Percentiles rank a stretch among this genome's conserved stretches.
phyloP scores from a whole-genome alignment of 2,113 vertebrate species.

The Xiphophorus maculatus region DNA sequence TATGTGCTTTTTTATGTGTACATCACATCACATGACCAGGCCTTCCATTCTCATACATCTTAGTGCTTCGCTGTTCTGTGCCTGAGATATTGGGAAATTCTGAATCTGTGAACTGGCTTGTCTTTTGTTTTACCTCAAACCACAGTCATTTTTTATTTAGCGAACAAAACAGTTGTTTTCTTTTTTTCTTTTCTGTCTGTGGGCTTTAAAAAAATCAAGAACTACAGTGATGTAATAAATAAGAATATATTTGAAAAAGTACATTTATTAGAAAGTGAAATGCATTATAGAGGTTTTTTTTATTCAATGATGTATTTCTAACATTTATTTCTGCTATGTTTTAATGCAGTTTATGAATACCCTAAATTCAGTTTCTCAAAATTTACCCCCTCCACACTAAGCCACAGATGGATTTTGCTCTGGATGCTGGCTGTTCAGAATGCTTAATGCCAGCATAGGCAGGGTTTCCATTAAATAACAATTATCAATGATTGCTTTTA shows the following conservation, averaged over 20 bases:
- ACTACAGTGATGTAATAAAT: background rate
- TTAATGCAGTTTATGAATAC: background rate
- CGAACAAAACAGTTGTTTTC: too few relatives aligned
- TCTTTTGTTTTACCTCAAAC: constrained; percentile 21
- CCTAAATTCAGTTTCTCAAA: too few relatives aligned
- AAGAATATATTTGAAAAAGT: background rate
- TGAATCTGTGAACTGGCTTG: constrained; percentile 14
- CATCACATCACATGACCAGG: constrained; percentile 65
- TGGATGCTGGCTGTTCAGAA: background rate
- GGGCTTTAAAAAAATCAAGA: constrained; percentile 13
- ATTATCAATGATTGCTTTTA: too few relatives aligned
- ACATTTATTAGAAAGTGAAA: background rate
- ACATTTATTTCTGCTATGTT: background rate
- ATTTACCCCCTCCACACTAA: background rate
- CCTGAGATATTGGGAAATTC: constrained; percentile 22
- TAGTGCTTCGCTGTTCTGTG: constrained; percentile 38
- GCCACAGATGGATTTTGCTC: background rate
- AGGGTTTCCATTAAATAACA: too few relatives aligned
- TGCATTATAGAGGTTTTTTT: background rate
- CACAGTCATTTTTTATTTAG: background rate
- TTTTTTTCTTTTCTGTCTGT: constrained; percentile 4
- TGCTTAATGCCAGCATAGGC: background rate
- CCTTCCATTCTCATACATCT: constrained; percentile 69
- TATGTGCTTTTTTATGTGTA: constrained; percentile 74
- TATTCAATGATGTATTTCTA: background rate